A percentile compares a stretch with the other conserved stretches of the same genome.
These are phyloP conservation scores for Tortricodes alternella DNA, from an alignment of 2,888 invertebrate species.

Conservation along the genomic window DNA sequence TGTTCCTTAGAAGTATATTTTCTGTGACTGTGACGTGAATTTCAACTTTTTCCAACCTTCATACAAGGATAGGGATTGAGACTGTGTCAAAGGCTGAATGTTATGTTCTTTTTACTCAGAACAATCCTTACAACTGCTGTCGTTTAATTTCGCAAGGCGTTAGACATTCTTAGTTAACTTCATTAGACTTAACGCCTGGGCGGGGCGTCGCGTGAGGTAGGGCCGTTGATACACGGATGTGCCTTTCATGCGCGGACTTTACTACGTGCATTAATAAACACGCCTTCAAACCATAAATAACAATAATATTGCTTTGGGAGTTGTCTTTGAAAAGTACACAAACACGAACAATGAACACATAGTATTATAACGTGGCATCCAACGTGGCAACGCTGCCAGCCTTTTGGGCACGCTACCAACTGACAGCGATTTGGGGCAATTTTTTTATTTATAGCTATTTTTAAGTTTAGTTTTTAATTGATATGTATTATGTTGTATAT, in stretches of 20 bases:
- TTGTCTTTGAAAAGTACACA: conserved; percentile 6
- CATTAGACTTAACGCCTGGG: conserved; percentile 14
- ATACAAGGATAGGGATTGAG: no score
- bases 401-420: no score
- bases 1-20: no score
- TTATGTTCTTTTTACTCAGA: background rate
- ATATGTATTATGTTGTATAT: no score
- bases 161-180: conserved; percentile 19
- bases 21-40: background rate
- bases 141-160: conserved; percentile 14
- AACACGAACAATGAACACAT: background rate
- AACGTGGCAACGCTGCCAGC: no score
- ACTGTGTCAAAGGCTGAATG: no score
- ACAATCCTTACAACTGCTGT: conserved; percentile 11
- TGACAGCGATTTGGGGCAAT: no score
- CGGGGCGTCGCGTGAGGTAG: conserved; percentile 28
- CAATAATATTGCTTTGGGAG: conserved; percentile 24
- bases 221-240: conserved; percentile 27
- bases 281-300: conserved; percentile 24
- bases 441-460: no score
- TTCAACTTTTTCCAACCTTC: no score
- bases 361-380: no score
- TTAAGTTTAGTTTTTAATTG: no score
- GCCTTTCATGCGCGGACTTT: conserved; percentile 29
- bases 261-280: conserved; percentile 28